Base-by-base conservation (phyloP, 2,888 invertebrate genomes). In the Cheilosia soror region DNA sequence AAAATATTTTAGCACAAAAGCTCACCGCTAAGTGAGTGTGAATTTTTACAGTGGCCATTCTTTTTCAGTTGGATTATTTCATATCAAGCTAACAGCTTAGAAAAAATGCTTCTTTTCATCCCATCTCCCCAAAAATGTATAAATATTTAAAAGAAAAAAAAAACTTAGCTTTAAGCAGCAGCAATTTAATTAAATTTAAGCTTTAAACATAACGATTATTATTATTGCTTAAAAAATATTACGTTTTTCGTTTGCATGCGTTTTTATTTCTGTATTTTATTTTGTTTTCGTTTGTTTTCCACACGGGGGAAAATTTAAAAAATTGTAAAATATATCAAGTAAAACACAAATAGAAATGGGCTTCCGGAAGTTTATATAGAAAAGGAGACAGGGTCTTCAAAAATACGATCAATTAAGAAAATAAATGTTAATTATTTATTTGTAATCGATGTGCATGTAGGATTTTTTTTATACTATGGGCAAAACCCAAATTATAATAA, bases 1-100 rank as follows among this genome's bases (percentile, higher is more conserved):
- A 92, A 92, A 88, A 92, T 92, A 80, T 92, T 92, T 83, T 92
- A 88, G 88, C 78, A 71, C 66, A 82, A 37, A 77, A 69, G 55
- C 78, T 80, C 65, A 63, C 66, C 78, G 6, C 33, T 57, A 42
- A 57, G 76, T 72, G 81, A 71, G 76, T 86, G 68, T 82, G 80
- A 80, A 86, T 82, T 82, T 82, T 82, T 73, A 77, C 82, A 82
- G 86, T 86, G 77, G 81, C 86, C 82, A 82, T 86, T 86, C 76
- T 79, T 58, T 84, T 80, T 84, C 80, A 84, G 84, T 84, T 84
- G 84, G 80, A 84, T 84, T 86, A 78, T 82, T 86, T 78, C 73
- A 78, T 58, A 65, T 78, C 86, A 86, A 86, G 73, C 76, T 65
- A 63, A 68, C 82, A 47, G 66, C 72, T 44, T 86, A 86, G 83